phyloP scores from a whole-genome alignment of 2,113 vertebrate genomes.

The Channa argus region DNA sequence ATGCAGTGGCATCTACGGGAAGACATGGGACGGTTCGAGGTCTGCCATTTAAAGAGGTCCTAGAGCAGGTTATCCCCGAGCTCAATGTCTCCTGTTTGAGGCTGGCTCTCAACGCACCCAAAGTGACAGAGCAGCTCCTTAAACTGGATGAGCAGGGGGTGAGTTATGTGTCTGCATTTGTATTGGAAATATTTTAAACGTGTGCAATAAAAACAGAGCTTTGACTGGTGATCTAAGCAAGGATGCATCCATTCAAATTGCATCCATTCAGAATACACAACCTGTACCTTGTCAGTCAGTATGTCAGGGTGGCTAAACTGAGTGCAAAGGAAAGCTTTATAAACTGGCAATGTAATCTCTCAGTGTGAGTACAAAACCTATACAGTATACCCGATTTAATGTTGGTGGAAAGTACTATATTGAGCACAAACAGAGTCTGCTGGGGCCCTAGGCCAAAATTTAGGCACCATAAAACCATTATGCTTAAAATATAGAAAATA shows the following conservation, averaged over 20 bases:
- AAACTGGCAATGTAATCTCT: not conserved
- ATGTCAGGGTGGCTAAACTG: not conserved
- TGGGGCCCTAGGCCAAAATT: too few species aligned
- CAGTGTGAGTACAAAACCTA: not conserved
- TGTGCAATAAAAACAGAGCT: conserved; percentile 5
- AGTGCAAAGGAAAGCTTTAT: not conserved
- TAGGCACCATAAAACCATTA: too few species aligned
- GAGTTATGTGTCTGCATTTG: conserved; percentile 45
- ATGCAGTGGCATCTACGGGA: conserved; percentile 86
- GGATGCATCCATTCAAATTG: not conserved
- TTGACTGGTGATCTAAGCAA: not conserved
- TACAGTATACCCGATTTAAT: conserved; percentile 11
- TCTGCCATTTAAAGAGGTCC: conserved; percentile 88
- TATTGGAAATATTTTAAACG: not conserved
- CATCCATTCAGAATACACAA: not conserved
- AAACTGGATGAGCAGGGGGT: conserved; percentile 97
- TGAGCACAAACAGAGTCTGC: too few species aligned
- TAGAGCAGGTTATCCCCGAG: conserved; percentile 91
- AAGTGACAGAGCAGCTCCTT: conserved; percentile 93
- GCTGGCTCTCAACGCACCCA: conserved; percentile 87
- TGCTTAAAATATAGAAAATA: too few species aligned
- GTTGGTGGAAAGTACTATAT: conserved; percentile 35
- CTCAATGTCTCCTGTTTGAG: conserved; percentile 90
- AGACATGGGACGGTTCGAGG: conserved; percentile 89
- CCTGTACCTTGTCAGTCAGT: not conserved